Evolutionary conservation across 2,888 invertebrate genomes (phyloP).

Genomic region (Lepidochrysops patricia): DNA sequence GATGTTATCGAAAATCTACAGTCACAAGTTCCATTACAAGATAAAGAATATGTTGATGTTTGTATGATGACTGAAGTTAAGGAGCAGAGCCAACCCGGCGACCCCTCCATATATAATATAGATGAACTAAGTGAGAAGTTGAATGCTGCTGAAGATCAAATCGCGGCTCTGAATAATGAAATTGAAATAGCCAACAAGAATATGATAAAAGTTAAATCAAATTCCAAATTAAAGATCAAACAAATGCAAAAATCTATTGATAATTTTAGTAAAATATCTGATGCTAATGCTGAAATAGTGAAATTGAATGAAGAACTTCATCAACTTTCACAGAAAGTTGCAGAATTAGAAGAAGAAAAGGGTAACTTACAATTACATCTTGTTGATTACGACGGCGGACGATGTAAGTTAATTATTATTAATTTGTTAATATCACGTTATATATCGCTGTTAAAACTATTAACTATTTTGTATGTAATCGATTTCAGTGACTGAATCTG

Average conservation of each 20-base stretch:
- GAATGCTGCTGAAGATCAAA: constrained; percentile 55
- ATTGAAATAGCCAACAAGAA: constrained; percentile 84
- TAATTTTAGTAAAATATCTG: constrained; percentile 78
- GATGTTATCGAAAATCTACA: constrained; percentile 31
- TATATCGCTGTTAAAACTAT: background rate
- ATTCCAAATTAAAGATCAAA: constrained; percentile 81
- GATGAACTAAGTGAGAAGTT: constrained; percentile 56
- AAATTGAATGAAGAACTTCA: constrained; percentile 77
- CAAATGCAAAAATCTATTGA: constrained; percentile 84
- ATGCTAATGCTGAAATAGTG: constrained; percentile 79
- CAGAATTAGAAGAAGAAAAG: constrained; percentile 92
- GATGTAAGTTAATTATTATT: constrained; percentile 61
- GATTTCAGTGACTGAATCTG: constrained; percentile 66
- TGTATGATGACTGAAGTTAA: constrained; percentile 37
- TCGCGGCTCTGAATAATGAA: constrained; percentile 77
- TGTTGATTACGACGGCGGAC: constrained; percentile 84
- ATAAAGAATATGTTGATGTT: constrained; percentile 34
- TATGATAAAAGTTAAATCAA: constrained; percentile 83
- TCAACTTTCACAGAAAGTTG: constrained; percentile 81
- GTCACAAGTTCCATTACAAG: constrained; percentile 22
- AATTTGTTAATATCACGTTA: background rate
- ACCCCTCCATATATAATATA: constrained; percentile 23
- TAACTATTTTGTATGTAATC: background rate
- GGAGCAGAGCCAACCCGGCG: constrained; percentile 11
- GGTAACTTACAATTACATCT: constrained; percentile 90